Evolutionary conservation across 1,140 invertebrate species (phyloP), one percentile per base, ranked within the genome.

Genomic region (Ephestia elutella): DNA sequence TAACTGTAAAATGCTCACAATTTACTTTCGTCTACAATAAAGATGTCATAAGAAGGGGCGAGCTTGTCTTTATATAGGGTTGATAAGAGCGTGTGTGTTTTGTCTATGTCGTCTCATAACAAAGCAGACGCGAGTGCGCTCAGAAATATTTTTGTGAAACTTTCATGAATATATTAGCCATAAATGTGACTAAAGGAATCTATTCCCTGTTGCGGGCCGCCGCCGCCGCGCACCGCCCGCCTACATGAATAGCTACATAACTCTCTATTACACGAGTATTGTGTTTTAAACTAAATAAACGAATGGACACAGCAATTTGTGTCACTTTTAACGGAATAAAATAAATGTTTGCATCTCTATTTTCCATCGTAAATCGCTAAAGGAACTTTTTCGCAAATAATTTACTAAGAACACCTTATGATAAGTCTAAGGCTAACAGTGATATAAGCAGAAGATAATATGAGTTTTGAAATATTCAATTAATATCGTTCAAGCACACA

Each of bases 141-240:
- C 73, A 62, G 72, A 82, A 77, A 85, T 83, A 87, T 87, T 87
- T 84, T 87, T 82, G 79, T 75, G 78, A 81, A 83, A 82, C 63
- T 84, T 87, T 82, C 82, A 87, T 87, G 84, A 87, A 87, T 87
- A 87, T 85, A 85, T 87, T 87, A 87, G 84, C 82, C 78, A 87
- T 87, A 85, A 85, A 84, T 82, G 84, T 85, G 82, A 78, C 78
- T 87, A 84, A 83, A 80, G 80, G 74, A 85, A 87, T 81, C 78
- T 85, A 84, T 81, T 77, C 75, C 73, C 70, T 69, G 73, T 78
- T 65, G 73, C 70, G 71, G 71, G 56, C 63, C 60, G 49, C 49
- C 56, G 59, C 56, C 56, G 59, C 56, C 61, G 50, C 18, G 21
- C 28, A 19, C 28, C 56, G 58, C 57, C 59, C 65, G 66, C 49